Evolutionary conservation across 2,888 invertebrate species (phyloP).

Genomic region (Catocala fraxini): DNA sequence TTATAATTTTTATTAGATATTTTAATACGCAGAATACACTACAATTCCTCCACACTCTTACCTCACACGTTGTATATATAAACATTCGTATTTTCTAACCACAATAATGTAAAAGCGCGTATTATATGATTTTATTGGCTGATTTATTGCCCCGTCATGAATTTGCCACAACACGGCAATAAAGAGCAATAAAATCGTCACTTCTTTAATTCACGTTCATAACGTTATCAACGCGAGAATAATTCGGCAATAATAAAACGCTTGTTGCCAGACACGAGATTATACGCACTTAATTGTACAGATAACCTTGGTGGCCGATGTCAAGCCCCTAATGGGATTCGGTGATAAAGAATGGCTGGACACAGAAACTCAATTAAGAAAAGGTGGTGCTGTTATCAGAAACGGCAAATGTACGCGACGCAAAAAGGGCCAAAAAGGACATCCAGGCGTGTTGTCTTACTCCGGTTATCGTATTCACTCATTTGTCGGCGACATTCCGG

Average conservation of each 20-base stretch:
- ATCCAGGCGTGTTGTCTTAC: conserved; percentile 64
- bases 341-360: conserved; percentile 76
- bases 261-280: conserved; percentile 56
- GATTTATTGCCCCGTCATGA: conserved; percentile 43
- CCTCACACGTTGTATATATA: conserved; percentile 11
- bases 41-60: no score
- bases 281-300: conserved; percentile 68
- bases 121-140: conserved; percentile 30
- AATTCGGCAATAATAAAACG: conserved; percentile 58
- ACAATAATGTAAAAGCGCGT: conserved; percentile 22
- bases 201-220: conserved; percentile 50
- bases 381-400: conserved; percentile 81
- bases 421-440: conserved; percentile 72
- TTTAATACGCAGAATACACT: no score
- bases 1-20: no score
- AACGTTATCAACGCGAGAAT: conserved; percentile 49
- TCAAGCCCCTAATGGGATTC: conserved; percentile 74
- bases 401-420: conserved; percentile 63
- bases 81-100: conserved; percentile 18
- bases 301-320: conserved; percentile 69
- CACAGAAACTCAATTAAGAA: conserved; percentile 85
- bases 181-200: conserved; percentile 49
- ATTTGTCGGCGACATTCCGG: conserved; percentile 85
- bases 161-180: conserved; percentile 56
- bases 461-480: conserved; percentile 79